These are phyloP conservation scores for Heliconius nattereri DNA, from an alignment of 1,140 invertebrate genomes.

Conservation along the genomic window DNA sequence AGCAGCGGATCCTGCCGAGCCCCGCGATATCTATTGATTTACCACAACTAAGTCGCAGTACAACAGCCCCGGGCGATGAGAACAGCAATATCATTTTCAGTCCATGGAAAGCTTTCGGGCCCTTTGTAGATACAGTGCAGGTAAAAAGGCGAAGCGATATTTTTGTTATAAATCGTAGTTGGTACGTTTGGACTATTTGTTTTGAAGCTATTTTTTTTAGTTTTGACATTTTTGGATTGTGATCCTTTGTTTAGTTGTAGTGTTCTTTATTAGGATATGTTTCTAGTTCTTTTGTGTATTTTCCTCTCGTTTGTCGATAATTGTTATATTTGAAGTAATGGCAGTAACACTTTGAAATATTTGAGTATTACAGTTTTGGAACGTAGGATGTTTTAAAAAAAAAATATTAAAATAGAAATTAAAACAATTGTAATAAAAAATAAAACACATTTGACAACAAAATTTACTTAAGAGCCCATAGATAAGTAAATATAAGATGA, in stretches of 20 bases:
- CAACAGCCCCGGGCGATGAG: constrained; percentile 60
- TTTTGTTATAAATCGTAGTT: constrained; percentile 1
- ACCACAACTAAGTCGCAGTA: constrained; percentile 52
- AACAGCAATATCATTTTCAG: constrained; percentile 76
- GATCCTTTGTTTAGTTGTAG: background rate
- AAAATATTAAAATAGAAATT: too few species aligned
- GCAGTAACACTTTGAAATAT: too few species aligned
- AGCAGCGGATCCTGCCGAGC: constrained; percentile 70
- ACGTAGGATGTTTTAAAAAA: too few species aligned
- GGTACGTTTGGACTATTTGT: background rate
- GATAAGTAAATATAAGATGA: too few species aligned
- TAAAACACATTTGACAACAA: too few species aligned
- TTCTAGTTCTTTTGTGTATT: background rate
- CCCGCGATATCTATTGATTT: constrained; percentile 68
- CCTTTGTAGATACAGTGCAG: constrained; percentile 74
- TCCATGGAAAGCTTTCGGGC: constrained; percentile 75
- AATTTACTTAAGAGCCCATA: too few species aligned
- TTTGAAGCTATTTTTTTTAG: background rate
- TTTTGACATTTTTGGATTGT: background rate
- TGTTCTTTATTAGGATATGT: too few species aligned
- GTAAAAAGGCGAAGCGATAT: constrained; percentile 42
- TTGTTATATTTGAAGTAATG: too few species aligned
- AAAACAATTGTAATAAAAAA: too few species aligned
- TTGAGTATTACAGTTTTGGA: too few species aligned
- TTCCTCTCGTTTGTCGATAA: too few species aligned